Base-by-base conservation (phyloP, 2,113 vertebrate species). In the Myocastor coypus region DNA sequence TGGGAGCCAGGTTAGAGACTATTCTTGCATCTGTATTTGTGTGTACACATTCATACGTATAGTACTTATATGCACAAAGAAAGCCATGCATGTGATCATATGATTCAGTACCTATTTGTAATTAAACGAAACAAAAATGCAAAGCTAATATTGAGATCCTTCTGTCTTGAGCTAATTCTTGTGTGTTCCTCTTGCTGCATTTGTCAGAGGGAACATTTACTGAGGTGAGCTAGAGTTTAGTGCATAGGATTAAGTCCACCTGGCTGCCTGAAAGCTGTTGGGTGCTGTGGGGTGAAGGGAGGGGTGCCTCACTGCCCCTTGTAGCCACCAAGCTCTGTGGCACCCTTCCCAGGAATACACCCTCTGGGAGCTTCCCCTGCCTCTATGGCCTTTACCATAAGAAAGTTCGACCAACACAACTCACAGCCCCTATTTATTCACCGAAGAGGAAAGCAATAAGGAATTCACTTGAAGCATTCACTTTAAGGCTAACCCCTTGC, bases 1-100 rank as follows among this genome's bases (percentile, higher is more conserved):
- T 16, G 26, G 63, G 87, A 92, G 81, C 78, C 87, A 52, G 52
- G 69, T 87, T 82, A 19, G 85, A 97, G 75, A 1, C 68, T 50
- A 16, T 77, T 82, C 52, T 84, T 61, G 84, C 80, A 87, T 94
- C 61, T 24, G 55, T 28, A 50, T 13, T 13, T 40, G 14, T 55
- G 75, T 82, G 89, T 68, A 94, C 28, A 87, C 17, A 82, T 55
- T 40, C 75, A 71, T 4, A 82, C 14, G 81, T 7, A 32, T 1
- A 83, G 8, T 30, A 91, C 40, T 82, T 71, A 63, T 0, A 69
- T 5, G 91, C 61, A 83, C 42, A 75, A 24, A 26, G 2, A 64
- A 17, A 2, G 1, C 22, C 75, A 2, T 66, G 16, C 22, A 57
- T 55, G 42, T 1, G 24, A 42, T 14, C 14, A 12, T 73, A 26